phyloP scores from a whole-genome alignment of 2,113 vertebrate genomes.

The Myiozetetes cayanensis region DNA sequence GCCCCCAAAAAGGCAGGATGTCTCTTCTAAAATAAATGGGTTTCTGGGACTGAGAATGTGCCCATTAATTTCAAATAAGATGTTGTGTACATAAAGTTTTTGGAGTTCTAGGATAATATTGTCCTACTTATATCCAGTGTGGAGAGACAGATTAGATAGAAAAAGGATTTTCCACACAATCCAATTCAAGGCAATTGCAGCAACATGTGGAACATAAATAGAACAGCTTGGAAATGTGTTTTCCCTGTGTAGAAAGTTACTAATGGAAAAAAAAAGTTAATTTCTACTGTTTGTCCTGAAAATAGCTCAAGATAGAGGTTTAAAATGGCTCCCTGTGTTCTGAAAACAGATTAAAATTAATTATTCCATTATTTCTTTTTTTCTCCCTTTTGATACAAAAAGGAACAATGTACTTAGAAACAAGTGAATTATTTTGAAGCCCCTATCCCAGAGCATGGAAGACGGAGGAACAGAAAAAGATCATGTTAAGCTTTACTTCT shows the following conservation, averaged over 20 bases:
- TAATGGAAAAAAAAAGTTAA: not conserved
- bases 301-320: constrained; percentile 2
- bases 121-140: not conserved
- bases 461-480: not conserved
- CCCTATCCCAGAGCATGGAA: not conserved
- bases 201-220: constrained; percentile 71
- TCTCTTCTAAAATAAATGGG: constrained; percentile 36
- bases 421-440: constrained; percentile 62
- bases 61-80: constrained; percentile 62
- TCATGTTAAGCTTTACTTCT: not conserved
- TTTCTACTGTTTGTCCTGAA: constrained; percentile 16
- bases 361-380: constrained; percentile 43
- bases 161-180: constrained; percentile 67
- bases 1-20: not conserved
- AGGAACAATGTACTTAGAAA: constrained; percentile 75
- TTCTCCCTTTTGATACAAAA: constrained; percentile 60
- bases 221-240: constrained; percentile 69
- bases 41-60: constrained; percentile 57
- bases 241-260: constrained; percentile 70
- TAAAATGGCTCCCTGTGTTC: constrained; percentile 6
- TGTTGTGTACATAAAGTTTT: constrained; percentile 32
- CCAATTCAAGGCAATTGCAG: constrained; percentile 66
- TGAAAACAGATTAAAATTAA: constrained; percentile 48
- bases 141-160: not conserved
- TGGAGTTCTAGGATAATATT: constrained; percentile 39